Percentiles rank a stretch among this genome's conserved stretches.
phyloP scores from a whole-genome alignment of 2,113 vertebrate genomes.

The Oenanthe melanoleuca region DNA sequence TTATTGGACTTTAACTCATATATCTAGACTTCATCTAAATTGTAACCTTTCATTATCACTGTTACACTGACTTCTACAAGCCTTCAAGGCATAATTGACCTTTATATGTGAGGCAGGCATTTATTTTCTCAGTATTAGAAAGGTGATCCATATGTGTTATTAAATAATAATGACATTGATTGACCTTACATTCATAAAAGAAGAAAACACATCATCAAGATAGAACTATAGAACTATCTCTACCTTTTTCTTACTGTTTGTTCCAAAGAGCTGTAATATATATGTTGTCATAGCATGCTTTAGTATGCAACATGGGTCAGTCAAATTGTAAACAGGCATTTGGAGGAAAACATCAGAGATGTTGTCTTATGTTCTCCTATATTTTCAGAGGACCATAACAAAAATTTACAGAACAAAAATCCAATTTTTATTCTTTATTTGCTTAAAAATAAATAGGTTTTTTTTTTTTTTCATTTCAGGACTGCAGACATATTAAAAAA shows the following conservation, averaged over 20 bases:
- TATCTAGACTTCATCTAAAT: constrained; percentile 45
- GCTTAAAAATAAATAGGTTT: neutral
- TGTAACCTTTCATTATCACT: constrained; percentile 64
- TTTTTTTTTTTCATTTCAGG: neutral
- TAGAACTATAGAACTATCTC: neutral
- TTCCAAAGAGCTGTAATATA: neutral
- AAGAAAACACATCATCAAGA: neutral
- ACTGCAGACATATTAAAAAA: neutral
- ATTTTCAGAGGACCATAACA: neutral
- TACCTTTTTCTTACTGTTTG: neutral
- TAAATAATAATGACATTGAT: constrained; percentile 14
- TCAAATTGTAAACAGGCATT: neutral
- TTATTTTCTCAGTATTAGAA: constrained; percentile 43
- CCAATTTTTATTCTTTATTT: neutral
- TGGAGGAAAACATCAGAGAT: neutral
- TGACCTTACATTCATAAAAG: neutral
- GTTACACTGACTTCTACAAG: constrained; percentile 52
- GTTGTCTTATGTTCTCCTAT: neutral
- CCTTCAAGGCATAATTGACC: constrained; percentile 47
- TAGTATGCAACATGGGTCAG: neutral
- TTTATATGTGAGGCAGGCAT: constrained; percentile 41
- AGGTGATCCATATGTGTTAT: neutral
- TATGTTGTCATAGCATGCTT: neutral
- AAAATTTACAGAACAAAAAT: neutral
- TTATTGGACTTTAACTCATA: constrained; percentile 58